phyloP scores from a whole-genome alignment of 2,113 vertebrate genomes.

The Phyllostomus hastatus region DNA sequence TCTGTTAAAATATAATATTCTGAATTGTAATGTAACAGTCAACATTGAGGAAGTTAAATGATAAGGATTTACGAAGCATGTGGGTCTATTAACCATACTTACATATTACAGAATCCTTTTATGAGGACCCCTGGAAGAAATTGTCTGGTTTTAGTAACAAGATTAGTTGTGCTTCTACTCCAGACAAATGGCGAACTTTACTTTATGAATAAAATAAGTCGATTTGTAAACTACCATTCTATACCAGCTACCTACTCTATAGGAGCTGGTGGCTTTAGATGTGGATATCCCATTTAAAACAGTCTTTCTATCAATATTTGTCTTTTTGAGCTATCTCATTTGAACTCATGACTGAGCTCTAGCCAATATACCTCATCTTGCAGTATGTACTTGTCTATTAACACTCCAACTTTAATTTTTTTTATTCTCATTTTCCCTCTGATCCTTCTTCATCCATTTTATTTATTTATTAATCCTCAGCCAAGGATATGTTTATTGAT shows the following conservation, averaged over 20 bases:
- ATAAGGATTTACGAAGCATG: background rate
- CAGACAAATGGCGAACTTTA: background rate
- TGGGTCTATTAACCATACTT: background rate
- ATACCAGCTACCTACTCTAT: no score
- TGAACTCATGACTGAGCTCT: background rate
- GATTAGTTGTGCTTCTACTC: background rate
- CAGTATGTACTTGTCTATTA: background rate
- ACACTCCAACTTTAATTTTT: background rate
- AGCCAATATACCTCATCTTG: background rate
- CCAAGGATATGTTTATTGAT: no score
- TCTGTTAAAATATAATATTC: slow-evolving; percentile 9
- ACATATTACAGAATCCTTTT: background rate
- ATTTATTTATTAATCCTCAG: no score
- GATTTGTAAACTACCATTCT: background rate
- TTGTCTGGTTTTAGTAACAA: background rate
- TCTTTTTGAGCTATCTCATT: background rate
- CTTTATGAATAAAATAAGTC: background rate
- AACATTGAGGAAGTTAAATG: background rate
- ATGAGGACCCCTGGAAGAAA: background rate
- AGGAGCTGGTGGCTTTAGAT: background rate
- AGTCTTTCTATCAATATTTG: background rate
- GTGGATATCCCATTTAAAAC: background rate
- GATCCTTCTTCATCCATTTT: background rate
- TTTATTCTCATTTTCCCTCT: background rate
- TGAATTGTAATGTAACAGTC: background rate